Evolutionary conservation across 2,888 invertebrate genomes (phyloP).

Genomic region (Chaitophorus viminalis): DNA sequence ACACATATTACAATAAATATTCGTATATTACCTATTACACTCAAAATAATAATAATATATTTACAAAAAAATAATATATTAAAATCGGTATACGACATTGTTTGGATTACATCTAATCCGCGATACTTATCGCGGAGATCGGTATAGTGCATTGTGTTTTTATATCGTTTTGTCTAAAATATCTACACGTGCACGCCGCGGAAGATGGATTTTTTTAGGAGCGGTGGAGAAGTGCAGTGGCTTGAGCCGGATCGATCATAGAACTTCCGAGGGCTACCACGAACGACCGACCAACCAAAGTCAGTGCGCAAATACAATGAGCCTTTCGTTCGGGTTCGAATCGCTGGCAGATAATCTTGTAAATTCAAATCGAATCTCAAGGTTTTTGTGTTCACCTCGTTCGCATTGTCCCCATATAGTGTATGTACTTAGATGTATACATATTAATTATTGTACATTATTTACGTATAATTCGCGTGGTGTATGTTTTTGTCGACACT

Average conservation of each 20-base stretch:
- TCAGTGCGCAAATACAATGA: not conserved
- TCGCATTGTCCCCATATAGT: conserved; percentile 1
- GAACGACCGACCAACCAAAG: not conserved
- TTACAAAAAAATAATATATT: not conserved
- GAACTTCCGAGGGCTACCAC: conserved; percentile 13
- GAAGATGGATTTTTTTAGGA: not conserved
- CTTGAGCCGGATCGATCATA: conserved; percentile 27
- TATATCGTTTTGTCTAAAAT: not conserved
- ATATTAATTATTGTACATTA: not conserved
- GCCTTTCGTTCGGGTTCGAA: conserved; percentile 6
- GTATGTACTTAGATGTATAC: not conserved
- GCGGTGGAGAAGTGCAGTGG: not conserved
- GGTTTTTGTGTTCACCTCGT: conserved; percentile 8
- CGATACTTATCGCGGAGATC: too few relatives aligned
- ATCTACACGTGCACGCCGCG: not conserved
- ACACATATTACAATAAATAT: too few relatives aligned
- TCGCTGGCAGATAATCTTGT: conserved; percentile 29
- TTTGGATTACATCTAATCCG: not conserved
- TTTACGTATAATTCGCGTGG: not conserved
- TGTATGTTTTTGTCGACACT: conserved; percentile 29
- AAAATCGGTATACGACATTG: not conserved
- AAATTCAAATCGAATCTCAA: conserved; percentile 42
- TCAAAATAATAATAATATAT: not conserved
- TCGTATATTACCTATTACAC: too few relatives aligned
- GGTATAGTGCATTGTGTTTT: not conserved